Percentiles rank a stretch among this genome's conserved stretches.
These are phyloP conservation scores for Cervus canadensis DNA, from an alignment of 2,113 vertebrate genomes.

Conservation along the genomic window DNA sequence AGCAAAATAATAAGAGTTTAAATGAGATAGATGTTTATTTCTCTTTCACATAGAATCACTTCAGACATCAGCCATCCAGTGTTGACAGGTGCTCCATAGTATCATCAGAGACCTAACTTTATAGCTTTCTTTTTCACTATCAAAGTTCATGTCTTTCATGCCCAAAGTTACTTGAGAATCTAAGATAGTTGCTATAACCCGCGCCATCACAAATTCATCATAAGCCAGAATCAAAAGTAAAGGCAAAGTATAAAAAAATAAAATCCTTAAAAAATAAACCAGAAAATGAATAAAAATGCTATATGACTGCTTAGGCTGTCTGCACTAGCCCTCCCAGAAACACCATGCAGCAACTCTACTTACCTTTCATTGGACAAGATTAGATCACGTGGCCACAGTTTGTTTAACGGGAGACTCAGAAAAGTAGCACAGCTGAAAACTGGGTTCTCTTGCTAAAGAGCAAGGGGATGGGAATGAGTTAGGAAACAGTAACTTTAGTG, in stretches of 20 bases:
- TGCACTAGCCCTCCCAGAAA: not conserved
- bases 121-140: not conserved
- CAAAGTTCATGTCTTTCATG: not conserved
- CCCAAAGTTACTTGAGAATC: not conserved
- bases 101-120: not conserved
- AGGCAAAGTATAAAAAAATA: not conserved
- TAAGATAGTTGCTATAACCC: not conserved
- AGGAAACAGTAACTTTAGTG: not conserved
- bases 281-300: not conserved
- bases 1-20: not conserved
- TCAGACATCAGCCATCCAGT: not conserved
- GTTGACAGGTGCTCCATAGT: not conserved
- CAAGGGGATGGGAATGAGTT: not conserved
- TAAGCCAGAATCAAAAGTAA: not conserved
- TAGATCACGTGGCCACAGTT: not conserved
- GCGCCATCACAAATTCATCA: not conserved
- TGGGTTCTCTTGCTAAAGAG: not conserved
- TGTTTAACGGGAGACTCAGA: not conserved
- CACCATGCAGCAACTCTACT: not conserved
- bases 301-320: not conserved
- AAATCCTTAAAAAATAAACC: not conserved
- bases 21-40: not conserved
- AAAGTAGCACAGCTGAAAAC: not conserved
- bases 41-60: not conserved
- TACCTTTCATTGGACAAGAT: not conserved